These are phyloP conservation scores for Drosophila incognita DNA, from an alignment of 2,888 invertebrate species.

Conservation along the genomic window DNA sequence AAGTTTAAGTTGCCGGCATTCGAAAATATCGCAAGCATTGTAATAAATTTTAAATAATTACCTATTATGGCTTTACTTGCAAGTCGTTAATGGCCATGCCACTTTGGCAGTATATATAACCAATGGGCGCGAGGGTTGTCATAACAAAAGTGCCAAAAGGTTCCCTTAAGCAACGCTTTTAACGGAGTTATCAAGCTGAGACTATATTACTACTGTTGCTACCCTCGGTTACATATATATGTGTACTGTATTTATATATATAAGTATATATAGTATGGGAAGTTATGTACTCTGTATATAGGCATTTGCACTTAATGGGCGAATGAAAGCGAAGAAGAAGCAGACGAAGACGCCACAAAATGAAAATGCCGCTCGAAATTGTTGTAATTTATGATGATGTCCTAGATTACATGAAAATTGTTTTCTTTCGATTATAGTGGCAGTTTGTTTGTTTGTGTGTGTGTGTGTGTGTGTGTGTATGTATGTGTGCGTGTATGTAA, in stretches of 20 bases:
- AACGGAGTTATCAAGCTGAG: not conserved
- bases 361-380: slow-evolving; percentile 76
- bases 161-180: not conserved
- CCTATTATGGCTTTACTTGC: slow-evolving; percentile 80
- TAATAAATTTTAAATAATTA: slow-evolving; percentile 85
- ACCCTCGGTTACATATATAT: slow-evolving; percentile 30
- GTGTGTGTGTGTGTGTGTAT: not conserved
- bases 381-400: slow-evolving; percentile 83
- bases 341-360: slow-evolving; percentile 34
- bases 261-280: slow-evolving; percentile 11
- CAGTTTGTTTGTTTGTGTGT: slow-evolving; percentile 17
- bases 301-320: slow-evolving; percentile 57
- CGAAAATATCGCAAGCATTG: slow-evolving; percentile 52
- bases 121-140: slow-evolving; percentile 14
- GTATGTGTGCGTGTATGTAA: slow-evolving; percentile 19
- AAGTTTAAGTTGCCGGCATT: slow-evolving; percentile 25
- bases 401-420: slow-evolving; percentile 83
- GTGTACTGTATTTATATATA: slow-evolving; percentile 26
- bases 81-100: slow-evolving; percentile 44
- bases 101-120: slow-evolving; percentile 7
- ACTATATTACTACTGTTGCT: not conserved
- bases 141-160: not conserved
- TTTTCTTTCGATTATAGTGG: slow-evolving; percentile 79
- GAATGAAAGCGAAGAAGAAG: slow-evolving; percentile 33
- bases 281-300: slow-evolving; percentile 22